phyloP scores from a whole-genome alignment of 2,113 vertebrate genomes.

The Aldabrachelys gigantea region DNA sequence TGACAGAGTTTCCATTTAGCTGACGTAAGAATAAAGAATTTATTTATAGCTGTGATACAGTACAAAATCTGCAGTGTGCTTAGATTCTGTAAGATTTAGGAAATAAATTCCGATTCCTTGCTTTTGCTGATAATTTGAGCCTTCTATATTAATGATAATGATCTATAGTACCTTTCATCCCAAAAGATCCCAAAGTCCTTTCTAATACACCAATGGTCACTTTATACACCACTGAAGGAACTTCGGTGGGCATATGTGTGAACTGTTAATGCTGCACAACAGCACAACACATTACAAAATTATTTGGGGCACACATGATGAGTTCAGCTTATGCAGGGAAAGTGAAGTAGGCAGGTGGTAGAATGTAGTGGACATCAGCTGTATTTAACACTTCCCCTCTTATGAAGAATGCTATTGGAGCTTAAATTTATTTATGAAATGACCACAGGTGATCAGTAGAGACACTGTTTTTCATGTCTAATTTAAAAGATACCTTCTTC shows the following conservation, averaged over 20 bases:
- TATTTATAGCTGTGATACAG: background rate
- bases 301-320: background rate
- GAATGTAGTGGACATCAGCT: background rate
- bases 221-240: background rate
- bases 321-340: background rate
- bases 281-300: background rate
- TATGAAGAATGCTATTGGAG: background rate
- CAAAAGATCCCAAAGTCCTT: background rate
- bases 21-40: background rate
- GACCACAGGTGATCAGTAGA: background rate
- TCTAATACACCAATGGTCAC: background rate
- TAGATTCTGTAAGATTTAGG: background rate
- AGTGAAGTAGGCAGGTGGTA: background rate
- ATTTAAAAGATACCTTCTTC: background rate
- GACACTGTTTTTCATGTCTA: background rate
- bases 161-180: background rate
- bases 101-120: background rate
- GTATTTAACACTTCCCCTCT: background rate
- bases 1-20: background rate
- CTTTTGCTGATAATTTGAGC: background rate
- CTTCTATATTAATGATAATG: background rate
- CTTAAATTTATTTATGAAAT: background rate
- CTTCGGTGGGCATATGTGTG: background rate
- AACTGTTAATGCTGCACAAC: background rate
- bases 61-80: background rate